A percentile compares a stretch with the other conserved stretches of the same genome.
Conservation (phyloP, 92 coral and sea anemone genomes). For the Paragorgia papillata region DNA sequence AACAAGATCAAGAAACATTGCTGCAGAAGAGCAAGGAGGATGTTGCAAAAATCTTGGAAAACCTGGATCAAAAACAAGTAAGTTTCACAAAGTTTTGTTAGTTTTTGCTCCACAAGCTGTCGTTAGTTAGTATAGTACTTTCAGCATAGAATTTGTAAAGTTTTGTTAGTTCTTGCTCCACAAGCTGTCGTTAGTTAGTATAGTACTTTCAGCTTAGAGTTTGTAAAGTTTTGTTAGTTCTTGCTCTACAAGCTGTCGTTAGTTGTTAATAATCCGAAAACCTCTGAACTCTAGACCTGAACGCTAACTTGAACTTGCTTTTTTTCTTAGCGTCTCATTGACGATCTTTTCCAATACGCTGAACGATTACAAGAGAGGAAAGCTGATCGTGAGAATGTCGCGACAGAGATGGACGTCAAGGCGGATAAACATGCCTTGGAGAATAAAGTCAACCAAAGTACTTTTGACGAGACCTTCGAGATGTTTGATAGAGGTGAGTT, state of each 20-base stretch:
- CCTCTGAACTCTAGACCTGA: too few relatives aligned
- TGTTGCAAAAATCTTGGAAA: constrained; percentile 61
- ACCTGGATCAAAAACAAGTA: constrained; percentile 79
- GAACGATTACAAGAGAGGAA: constrained; percentile 80
- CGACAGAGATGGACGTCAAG: constrained; percentile 89
- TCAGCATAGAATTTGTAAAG: too few relatives aligned
- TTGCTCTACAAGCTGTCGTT: too few relatives aligned
- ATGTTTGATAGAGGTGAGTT: constrained; percentile 76
- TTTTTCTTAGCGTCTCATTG: constrained; percentile 76
- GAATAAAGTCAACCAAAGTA: constrained; percentile 82
- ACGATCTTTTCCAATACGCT: constrained; percentile 74
- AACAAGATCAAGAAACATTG: constrained; percentile 70
- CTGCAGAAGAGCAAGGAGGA: constrained; percentile 56
- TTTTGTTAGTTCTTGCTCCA: too few relatives aligned
- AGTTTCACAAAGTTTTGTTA: not conserved
- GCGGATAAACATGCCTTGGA: constrained; percentile 95
- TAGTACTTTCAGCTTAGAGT: too few relatives aligned
- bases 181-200: too few relatives aligned
- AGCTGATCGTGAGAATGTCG: constrained; percentile 96
- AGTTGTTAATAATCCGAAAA: too few relatives aligned
- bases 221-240: too few relatives aligned
- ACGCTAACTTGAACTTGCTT: too few relatives aligned
- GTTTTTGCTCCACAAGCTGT: too few relatives aligned
- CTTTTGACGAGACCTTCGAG: constrained; percentile 80
- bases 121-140: too few relatives aligned